A percentile compares a stretch with the other conserved stretches of the same genome.
phyloP scores from a whole-genome alignment of 1,140 invertebrate species.

The Maniola jurtina region DNA sequence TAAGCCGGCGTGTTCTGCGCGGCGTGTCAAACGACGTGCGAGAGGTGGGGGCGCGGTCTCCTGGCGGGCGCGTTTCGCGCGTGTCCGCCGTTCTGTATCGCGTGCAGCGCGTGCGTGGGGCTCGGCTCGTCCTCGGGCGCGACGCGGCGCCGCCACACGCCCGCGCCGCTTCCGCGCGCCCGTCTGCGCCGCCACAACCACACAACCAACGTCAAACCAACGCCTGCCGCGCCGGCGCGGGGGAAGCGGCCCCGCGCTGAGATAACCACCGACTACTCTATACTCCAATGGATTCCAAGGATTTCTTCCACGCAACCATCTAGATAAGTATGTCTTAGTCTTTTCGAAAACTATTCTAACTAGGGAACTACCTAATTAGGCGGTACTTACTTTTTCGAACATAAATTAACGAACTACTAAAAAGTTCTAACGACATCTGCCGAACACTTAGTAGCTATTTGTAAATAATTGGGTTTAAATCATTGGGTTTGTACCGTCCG shows the following conservation, averaged over 20 bases:
- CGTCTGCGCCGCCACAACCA: constrained; percentile 19
- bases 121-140: constrained; percentile 34
- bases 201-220: neutral
- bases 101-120: constrained; percentile 24
- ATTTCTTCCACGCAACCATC: too few relatives aligned
- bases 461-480: too few relatives aligned
- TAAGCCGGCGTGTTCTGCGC: neutral
- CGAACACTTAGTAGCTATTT: too few relatives aligned
- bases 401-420: too few relatives aligned
- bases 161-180: constrained; percentile 26
- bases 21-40: constrained; percentile 47
- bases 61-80: constrained; percentile 22
- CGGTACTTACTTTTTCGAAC: too few relatives aligned
- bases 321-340: too few relatives aligned
- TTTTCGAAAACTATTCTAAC: too few relatives aligned
- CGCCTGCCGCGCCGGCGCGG: constrained; percentile 37
- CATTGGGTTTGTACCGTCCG: too few relatives aligned
- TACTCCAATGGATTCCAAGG: neutral
- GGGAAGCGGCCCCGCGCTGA: constrained; percentile 38
- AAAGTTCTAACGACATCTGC: too few relatives aligned
- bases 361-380: too few relatives aligned
- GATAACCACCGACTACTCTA: constrained; percentile 3
- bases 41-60: constrained; percentile 37
- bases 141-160: constrained; percentile 39
- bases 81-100: constrained; percentile 15